phyloP scores from a whole-genome alignment of 1,140 invertebrate genomes.

The Eciton burchellii region DNA sequence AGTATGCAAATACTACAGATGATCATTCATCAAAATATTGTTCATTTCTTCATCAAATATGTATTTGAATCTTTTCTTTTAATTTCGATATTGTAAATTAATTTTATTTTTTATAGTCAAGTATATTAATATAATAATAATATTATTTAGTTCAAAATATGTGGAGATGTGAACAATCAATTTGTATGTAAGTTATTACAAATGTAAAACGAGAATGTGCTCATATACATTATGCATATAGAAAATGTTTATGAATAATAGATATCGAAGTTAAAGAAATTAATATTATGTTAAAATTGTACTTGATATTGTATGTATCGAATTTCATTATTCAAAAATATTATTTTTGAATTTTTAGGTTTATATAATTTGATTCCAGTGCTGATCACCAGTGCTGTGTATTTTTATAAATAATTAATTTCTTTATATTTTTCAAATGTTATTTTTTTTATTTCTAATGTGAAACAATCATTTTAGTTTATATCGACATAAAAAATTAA shows the following conservation, averaged over 20 bases:
- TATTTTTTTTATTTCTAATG: background rate
- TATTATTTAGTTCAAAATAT: conserved; percentile 3
- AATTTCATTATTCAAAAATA: background rate
- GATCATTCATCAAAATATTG: too few relatives aligned
- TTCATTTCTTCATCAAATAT: too few relatives aligned
- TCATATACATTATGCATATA: background rate
- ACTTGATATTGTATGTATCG: too few relatives aligned
- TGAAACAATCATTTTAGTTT: too few relatives aligned
- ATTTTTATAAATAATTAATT: too few relatives aligned
- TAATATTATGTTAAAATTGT: background rate
- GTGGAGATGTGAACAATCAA: background rate
- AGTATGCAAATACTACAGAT: background rate
- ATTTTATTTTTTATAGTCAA: conserved; percentile 1
- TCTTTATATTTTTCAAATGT: background rate
- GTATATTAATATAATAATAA: background rate
- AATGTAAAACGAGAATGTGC: conserved; percentile 16
- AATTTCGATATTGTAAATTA: conserved; percentile 28
- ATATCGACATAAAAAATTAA: too few relatives aligned
- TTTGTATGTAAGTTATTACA: conserved; percentile 15
- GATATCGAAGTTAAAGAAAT: background rate
- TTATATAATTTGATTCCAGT: too few relatives aligned
- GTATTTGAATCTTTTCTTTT: too few relatives aligned
- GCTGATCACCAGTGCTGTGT: too few relatives aligned
- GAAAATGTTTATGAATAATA: conserved; percentile 17
- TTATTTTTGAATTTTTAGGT: too few relatives aligned